Evolutionary conservation across 2,888 invertebrate genomes (phyloP).

Genomic region (Morinoia aosen): DNA sequence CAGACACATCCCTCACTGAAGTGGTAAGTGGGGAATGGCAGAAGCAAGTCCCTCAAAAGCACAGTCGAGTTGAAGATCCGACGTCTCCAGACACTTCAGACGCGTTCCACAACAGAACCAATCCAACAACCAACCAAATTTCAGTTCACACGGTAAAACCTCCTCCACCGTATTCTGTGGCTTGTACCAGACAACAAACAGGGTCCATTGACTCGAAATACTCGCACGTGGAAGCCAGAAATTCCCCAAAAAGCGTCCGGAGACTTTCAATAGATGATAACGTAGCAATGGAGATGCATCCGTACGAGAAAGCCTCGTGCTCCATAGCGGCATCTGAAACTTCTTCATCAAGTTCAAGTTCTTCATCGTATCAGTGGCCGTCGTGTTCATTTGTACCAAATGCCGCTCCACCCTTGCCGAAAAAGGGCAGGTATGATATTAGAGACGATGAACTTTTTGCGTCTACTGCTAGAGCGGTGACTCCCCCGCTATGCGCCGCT

Average conservation of each 20-base stretch:
- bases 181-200: not conserved
- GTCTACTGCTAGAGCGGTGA: slow-evolving; percentile 27
- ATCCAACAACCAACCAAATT: not conserved
- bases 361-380: slow-evolving; percentile 13
- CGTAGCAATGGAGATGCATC: not conserved
- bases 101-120: not conserved
- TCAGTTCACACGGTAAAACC: not conserved
- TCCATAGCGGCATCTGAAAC: not conserved
- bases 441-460: slow-evolving; percentile 48
- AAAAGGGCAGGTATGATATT: slow-evolving; percentile 6
- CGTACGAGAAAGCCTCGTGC: not conserved
- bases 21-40: not conserved
- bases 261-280: slow-evolving; percentile 47
- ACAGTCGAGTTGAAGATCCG: not conserved
- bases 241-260: slow-evolving; percentile 23
- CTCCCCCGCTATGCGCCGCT: not conserved
- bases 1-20: not conserved
- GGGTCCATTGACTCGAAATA: not conserved
- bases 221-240: not conserved
- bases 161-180: not conserved
- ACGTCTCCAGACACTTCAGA: not conserved
- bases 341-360: not conserved
- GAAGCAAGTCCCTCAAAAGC: not conserved
- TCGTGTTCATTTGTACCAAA: slow-evolving; percentile 25
- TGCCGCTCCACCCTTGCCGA: not conserved